These are phyloP conservation scores for Aspiorhynchus laticeps DNA, from an alignment of 2,113 vertebrate genomes.

Conservation along the genomic window DNA sequence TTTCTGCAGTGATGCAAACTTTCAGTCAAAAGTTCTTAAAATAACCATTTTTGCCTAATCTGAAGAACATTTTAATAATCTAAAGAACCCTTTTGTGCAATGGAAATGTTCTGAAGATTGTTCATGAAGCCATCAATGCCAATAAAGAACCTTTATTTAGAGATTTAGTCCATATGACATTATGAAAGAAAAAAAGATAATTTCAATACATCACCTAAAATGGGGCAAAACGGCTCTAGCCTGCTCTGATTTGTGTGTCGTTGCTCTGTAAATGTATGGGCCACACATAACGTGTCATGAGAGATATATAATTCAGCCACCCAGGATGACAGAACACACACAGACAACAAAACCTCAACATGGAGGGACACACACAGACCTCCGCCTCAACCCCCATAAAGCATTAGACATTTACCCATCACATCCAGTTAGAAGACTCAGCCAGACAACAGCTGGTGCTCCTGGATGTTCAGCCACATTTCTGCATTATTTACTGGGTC, in stretches of 20 bases:
- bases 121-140: not conserved
- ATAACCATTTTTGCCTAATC: too few species aligned
- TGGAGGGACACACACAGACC: conserved; percentile 30
- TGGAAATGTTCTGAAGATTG: not conserved
- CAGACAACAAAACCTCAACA: conserved; percentile 66
- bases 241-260: conserved; percentile 38
- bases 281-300: conserved; percentile 3
- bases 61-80: too few species aligned
- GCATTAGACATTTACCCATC: conserved; percentile 22
- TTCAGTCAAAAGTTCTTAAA: too few species aligned
- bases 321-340: conserved; percentile 69
- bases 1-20: too few species aligned
- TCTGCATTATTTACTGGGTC: conserved; percentile 16
- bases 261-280: conserved; percentile 9
- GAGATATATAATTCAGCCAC: conserved; percentile 55
- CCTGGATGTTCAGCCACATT: conserved; percentile 9
- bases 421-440: conserved; percentile 16
- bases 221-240: not conserved
- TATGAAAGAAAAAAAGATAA: too few species aligned
- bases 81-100: not conserved
- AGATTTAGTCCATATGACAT: not conserved
- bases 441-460: conserved; percentile 8
- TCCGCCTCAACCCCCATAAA: conserved; percentile 11
- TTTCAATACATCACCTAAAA: not conserved
- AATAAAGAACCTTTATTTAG: not conserved